phyloP scores from a whole-genome alignment of 2,888 invertebrate genomes.

The Caenorhabditis sinica region DNA sequence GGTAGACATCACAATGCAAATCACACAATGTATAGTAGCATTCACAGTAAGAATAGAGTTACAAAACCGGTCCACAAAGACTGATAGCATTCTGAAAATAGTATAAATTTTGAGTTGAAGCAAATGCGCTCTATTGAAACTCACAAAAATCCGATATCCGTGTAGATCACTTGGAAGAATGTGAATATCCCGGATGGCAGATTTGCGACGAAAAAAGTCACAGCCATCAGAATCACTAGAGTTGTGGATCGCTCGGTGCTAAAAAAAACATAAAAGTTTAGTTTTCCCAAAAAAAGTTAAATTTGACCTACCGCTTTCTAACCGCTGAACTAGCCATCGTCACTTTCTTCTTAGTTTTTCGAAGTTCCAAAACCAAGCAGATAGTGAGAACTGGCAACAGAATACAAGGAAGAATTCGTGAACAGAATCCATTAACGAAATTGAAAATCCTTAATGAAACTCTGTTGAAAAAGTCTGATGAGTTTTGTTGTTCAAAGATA shows the following conservation, averaged over 20 bases:
- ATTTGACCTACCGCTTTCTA: neutral
- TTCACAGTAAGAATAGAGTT: neutral
- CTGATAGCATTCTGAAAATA: neutral
- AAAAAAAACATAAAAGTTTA: no score
- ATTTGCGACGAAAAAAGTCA: constrained; percentile 11
- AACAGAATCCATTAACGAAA: neutral
- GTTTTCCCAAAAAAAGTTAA: neutral
- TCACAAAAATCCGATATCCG: constrained; percentile 22
- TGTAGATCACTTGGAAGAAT: constrained; percentile 8
- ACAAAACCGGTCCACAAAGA: neutral
- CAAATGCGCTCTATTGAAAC: neutral
- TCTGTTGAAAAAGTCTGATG: neutral
- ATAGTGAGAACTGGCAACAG: constrained; percentile 13
- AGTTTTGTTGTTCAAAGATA: neutral
- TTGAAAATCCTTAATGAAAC: neutral
- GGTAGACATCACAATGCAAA: constrained; percentile 6
- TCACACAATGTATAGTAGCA: constrained; percentile 1
- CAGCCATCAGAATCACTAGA: constrained; percentile 9
- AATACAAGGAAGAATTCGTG: constrained; percentile 12
- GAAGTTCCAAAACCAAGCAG: neutral
- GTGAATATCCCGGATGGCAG: constrained; percentile 18
- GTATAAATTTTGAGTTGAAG: neutral
- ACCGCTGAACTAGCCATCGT: neutral
- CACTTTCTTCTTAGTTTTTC: neutral
- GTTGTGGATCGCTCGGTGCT: constrained; percentile 14